Base-by-base conservation (phyloP, 1,140 invertebrate genomes). In the Ladona fulva region DNA sequence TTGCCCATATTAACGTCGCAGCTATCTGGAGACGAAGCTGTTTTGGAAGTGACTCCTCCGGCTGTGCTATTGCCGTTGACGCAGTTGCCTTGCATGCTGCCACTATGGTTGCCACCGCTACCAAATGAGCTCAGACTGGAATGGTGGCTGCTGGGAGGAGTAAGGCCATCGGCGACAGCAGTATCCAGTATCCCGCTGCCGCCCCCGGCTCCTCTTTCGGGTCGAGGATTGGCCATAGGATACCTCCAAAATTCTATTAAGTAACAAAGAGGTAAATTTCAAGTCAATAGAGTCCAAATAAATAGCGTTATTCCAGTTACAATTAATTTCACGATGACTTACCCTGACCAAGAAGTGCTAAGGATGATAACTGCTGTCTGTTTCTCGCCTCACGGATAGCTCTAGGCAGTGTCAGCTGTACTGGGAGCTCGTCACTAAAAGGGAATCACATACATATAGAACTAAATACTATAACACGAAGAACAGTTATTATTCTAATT, bases 371-470 rank as follows among this genome's bases (percentile, higher is more conserved):
- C 83, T 97, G 95, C 82, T 96, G 93, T 74, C 95, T 90, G 82
- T 94, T 95, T 82, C 92, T 93, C 7, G 95, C 95, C 79, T 95
- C 92, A 42, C 93, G 89, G 80, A 97, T 89, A 16, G 93, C 90
- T 79, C 90, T 90, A 25, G 96, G 96, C 81, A 98, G 86, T 79
- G 90, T 92, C 78, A 99, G 89, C 86, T 94, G 93, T 74, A 97
- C 94, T 59, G 96, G 96, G 80, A 99, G 87, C 87, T 98, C 97
- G 85, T 98, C 96, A 86, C 95, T 95, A 86, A 52, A 87, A 87
- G 83, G 83, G 78, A 78, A 77, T 78, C 12, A 24, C 5, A 6
- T 1, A 37, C 1, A 37, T 37, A 5, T 37, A 37, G 8, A 8
- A 37, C 8, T 8, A 1, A 37, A 37, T 37, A 37, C 29, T n/a